Base-by-base conservation (phyloP, 1,140 invertebrate genomes). In the Drosophila busckii region DNA sequence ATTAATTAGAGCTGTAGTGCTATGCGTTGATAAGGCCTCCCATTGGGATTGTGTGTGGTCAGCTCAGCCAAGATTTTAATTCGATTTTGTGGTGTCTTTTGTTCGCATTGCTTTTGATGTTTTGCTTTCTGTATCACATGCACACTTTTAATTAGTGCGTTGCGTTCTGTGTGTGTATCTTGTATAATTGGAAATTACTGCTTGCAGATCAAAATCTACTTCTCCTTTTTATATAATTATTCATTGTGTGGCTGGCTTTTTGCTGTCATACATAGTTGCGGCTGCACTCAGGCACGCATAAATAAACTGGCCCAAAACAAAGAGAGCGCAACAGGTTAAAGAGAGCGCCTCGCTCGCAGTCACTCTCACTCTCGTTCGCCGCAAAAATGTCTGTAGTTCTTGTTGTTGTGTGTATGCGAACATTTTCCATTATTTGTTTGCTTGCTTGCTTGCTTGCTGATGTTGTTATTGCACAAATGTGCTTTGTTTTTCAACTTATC, bases 291-390 rank as follows among this genome's bases (percentile, higher is more conserved):
- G 60, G 45, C 40, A 25, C 37, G 29, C 62, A 49, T 58, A 53
- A 53, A 70, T 70, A 70, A 70, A 64, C 41, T 41, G 32, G 32
- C 38, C 31, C 19, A 31, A 22, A n/a, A n/a, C n/a, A n/a, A n/a
- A n/a, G n/a, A 9, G 9, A 10, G 13, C 9, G 32, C 20, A 3
- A 23, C 4, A 19, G 9, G 34, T 10, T 29, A 5, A 61, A 34
- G 31, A 17, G 32, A 20, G 9, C 26, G 32, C 22, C 38, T 10
- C 20, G 37, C 13, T 13, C 23, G 23, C 7, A 25, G 20, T n/a
- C 37, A 41, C 23, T 12, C 10, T 9, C 53, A 54, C 16, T 19
- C 26, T 29, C 17, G 23, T 10, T 23, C n/a, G 32, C 9, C 16
- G 20, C 15, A 32, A 34, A 45, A 7, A 45, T 31, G 29, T 20